A percentile compares a stretch with the other conserved stretches of the same genome.
phyloP scores from a whole-genome alignment of 2,113 vertebrate species.

The Neolamprologus kungweensis region DNA sequence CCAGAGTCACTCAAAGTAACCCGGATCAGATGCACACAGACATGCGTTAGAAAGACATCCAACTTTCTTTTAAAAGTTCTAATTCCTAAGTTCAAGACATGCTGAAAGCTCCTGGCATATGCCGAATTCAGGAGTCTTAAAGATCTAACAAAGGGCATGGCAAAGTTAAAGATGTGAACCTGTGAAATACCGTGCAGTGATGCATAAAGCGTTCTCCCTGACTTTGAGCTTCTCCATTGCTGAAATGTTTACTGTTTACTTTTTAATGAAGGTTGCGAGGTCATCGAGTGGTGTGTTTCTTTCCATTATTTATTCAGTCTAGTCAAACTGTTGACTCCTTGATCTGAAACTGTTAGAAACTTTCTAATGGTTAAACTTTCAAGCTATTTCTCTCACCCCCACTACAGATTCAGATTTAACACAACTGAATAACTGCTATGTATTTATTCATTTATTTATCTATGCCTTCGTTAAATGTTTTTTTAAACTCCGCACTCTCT shows the following conservation, averaged over 20 bases:
- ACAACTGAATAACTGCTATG: background rate
- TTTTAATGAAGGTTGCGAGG: constrained; percentile 26
- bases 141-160: background rate
- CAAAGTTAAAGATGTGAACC: background rate
- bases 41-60: background rate
- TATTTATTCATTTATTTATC: background rate
- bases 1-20: background rate
- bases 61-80: background rate
- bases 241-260: constrained; percentile 20
- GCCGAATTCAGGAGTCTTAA: background rate
- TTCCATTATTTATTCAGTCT: background rate
- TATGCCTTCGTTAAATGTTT: background rate
- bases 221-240: background rate
- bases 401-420: background rate
- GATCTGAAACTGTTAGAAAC: background rate
- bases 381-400: background rate
- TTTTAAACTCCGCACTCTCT: background rate
- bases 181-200: background rate
- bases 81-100: background rate
- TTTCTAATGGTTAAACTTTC: background rate
- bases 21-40: background rate
- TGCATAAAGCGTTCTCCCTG: background rate
- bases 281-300: background rate
- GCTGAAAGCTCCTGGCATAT: background rate
- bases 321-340: background rate